Evolutionary conservation across 2,888 invertebrate genomes (phyloP), one percentile per base, ranked within the genome.

Genomic region (Limnephilus auricula): DNA sequence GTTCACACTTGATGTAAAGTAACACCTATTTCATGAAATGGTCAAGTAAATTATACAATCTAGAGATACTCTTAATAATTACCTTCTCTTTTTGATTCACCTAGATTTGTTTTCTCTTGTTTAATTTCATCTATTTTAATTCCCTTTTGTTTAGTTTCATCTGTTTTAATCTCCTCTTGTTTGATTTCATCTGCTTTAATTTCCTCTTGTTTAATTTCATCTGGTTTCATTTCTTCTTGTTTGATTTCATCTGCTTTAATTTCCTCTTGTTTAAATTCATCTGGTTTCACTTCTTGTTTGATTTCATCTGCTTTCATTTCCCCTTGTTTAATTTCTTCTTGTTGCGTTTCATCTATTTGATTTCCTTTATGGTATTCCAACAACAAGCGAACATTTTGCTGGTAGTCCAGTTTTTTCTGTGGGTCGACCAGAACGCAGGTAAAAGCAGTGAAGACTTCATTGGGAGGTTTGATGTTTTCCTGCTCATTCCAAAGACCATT

Each of bases 311-410:
- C 5, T 9, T 65, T 65, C 1, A 65, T 65, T 25, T 65, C 65
- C 25, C n/a, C 25, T 65, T 65, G 9, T 25, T 25, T 65, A 65
- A 65, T n/a, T 25, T 25, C 65, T 65, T 65, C 65, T 25, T 65
- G 65, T n/a, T 80, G 80, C 18, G 0, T 40, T 84, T 40, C 37
- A 12, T 40, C 30, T 30, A n/a, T 37, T 34, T 40, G 80, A 80
- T 79, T 79, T 34, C 78, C 50, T 89, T 92, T 85, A 93, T 93
- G 93, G 83, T 94, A 93, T 80, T 92, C 94, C 89, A 95, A 95
- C 93, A 96, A 95, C n/a, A 94, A 93, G 86, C 94, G 94, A 18
- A 96, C 92, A 93, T 95, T 96, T 31, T 93, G 92, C 25, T 94
- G 92, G 88, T 92, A 93, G 94, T 31, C 95, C 94, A 25, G 93